Conservation (phyloP, 2,888 invertebrate species). For the Pyralis farinalis region DNA sequence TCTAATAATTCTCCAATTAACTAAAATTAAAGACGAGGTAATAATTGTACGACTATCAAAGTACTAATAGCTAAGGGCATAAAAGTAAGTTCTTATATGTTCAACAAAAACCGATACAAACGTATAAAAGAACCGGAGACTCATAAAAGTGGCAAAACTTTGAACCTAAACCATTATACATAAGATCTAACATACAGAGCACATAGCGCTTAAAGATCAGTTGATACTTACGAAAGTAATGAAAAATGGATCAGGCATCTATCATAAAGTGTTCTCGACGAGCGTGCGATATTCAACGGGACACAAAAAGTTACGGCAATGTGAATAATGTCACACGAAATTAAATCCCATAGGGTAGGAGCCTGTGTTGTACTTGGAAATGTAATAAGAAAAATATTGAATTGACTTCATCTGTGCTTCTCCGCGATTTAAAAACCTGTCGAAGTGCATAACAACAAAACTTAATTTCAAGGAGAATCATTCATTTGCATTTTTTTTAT, state of each 20-base stretch:
- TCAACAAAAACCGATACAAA: too few relatives aligned
- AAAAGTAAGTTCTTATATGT: too few relatives aligned
- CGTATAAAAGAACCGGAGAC: neutral
- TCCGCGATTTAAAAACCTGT: too few relatives aligned
- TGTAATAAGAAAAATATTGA: too few relatives aligned
- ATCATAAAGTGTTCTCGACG: slow-evolving; percentile 64
- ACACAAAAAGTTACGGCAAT: slow-evolving; percentile 61
- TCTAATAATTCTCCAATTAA: too few relatives aligned
- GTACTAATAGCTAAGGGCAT: too few relatives aligned
- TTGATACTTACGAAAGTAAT: slow-evolving; percentile 33
- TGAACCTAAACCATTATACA: neutral
- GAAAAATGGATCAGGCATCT: slow-evolving; percentile 73
- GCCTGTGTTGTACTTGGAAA: neutral
- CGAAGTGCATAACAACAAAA: too few relatives aligned
- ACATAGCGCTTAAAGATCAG: slow-evolving; percentile 1
- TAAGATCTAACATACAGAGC: neutral
- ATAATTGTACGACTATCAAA: too few relatives aligned
- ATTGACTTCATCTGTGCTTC: too few relatives aligned
- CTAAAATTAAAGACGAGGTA: too few relatives aligned
- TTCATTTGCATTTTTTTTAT: too few relatives aligned
- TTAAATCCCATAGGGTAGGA: slow-evolving; percentile 49
- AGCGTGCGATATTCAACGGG: slow-evolving; percentile 38
- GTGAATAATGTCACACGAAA: slow-evolving; percentile 75
- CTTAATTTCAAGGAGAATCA: too few relatives aligned
- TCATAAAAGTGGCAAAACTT: neutral